phyloP scores from a whole-genome alignment of 2,888 invertebrate species.

The Agriopis marginaria region DNA sequence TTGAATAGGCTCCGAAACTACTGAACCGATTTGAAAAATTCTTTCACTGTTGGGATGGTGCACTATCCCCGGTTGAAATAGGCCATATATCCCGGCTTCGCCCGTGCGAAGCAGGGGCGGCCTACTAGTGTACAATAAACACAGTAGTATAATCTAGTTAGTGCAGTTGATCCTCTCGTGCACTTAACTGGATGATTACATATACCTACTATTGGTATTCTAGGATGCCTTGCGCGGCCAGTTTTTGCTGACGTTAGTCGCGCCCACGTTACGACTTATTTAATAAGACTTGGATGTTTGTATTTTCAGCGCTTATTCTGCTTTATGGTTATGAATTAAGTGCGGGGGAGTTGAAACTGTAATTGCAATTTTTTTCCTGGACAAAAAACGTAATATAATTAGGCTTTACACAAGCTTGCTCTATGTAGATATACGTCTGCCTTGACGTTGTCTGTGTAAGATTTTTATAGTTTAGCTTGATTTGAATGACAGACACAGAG shows the following conservation, averaged over 20 bases:
- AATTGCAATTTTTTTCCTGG: neutral
- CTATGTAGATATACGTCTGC: too few species aligned
- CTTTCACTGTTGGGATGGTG: too few species aligned
- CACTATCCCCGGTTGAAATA: too few species aligned
- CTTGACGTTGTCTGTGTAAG: too few species aligned
- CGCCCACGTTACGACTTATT: slow-evolving; percentile 11
- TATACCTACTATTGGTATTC: slow-evolving; percentile 7
- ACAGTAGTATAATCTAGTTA: slow-evolving; percentile 36
- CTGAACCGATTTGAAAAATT: too few species aligned
- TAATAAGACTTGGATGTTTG: slow-evolving; percentile 15
- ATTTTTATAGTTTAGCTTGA: too few species aligned
- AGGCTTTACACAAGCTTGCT: too few species aligned
- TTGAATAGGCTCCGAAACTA: too few species aligned
- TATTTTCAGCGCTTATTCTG: slow-evolving; percentile 7
- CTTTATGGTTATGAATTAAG: neutral
- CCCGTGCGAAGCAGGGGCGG: too few species aligned
- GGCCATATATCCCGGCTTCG: too few species aligned
- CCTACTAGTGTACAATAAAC: too few species aligned
- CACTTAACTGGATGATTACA: slow-evolving; percentile 35
- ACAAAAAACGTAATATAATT: neutral
- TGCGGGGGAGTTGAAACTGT: slow-evolving; percentile 3
- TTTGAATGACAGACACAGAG: too few species aligned
- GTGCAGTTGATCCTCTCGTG: slow-evolving; percentile 22
- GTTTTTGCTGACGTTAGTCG: slow-evolving; percentile 25
- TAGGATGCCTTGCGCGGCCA: slow-evolving; percentile 21